A percentile compares a stretch with the other conserved stretches of the same genome.
Evolutionary conservation across 1,140 invertebrate species (phyloP).

Genomic region (Marisa cornuarietis): DNA sequence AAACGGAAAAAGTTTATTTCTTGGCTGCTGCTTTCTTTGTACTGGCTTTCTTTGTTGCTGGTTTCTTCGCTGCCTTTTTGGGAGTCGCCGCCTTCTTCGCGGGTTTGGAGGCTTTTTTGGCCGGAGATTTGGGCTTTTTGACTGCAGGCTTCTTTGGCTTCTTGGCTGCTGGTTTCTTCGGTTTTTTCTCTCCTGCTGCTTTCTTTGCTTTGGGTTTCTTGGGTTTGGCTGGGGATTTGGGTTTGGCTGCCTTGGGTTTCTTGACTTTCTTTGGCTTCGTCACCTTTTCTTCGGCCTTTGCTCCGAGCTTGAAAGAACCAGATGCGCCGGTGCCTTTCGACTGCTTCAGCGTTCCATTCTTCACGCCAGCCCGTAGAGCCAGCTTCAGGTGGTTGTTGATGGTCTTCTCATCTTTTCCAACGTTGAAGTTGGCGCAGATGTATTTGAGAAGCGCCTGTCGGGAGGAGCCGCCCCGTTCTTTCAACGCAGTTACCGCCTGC

Average conservation of each 20-base stretch:
- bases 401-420: conserved; percentile 50
- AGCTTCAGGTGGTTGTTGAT: conserved; percentile 57
- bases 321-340: conserved; percentile 58
- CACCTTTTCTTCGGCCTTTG: conserved; percentile 23
- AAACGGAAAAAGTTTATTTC: too few species aligned
- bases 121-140: conserved; percentile 29
- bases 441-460: conserved; percentile 62
- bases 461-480: conserved; percentile 52
- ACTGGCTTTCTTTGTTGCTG: conserved; percentile 2
- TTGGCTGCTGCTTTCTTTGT: not conserved
- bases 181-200: conserved; percentile 16
- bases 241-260: conserved; percentile 37
- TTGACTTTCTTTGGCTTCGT: conserved; percentile 30
- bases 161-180: conserved; percentile 7
- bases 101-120: conserved; percentile 14
- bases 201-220: conserved; percentile 36
- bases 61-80: conserved; percentile 26
- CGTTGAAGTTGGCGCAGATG: conserved; percentile 57
- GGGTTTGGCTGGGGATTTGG: conserved; percentile 28
- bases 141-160: conserved; percentile 1
- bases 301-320: conserved; percentile 58
- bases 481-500: conserved; percentile 32
- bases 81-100: conserved; percentile 9
- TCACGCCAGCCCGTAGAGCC: conserved; percentile 53
- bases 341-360: conserved; percentile 52